Conservation (phyloP, 2,797 vertebrate species). For the Sebastes taczanowskii region DNA sequence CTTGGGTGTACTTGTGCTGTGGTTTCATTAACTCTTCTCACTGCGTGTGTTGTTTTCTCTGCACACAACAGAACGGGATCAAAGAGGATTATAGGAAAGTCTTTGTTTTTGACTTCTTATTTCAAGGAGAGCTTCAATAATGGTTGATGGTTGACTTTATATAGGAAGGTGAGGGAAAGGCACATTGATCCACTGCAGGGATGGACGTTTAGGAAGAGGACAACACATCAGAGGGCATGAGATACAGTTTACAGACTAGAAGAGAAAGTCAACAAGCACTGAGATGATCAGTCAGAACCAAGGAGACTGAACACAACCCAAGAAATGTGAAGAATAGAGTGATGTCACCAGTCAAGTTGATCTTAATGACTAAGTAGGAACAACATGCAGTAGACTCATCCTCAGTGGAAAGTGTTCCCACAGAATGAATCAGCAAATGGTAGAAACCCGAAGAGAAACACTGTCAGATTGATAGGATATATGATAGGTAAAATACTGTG, state of each 20-base stretch:
- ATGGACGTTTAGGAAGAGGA: background rate
- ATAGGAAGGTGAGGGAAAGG: background rate
- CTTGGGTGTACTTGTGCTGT: slow-evolving; percentile 6
- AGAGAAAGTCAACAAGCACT: background rate
- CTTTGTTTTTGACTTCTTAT: background rate
- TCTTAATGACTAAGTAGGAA: background rate
- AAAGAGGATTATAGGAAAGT: background rate
- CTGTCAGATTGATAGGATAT: background rate
- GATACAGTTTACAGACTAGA: background rate
- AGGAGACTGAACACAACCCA: no score
- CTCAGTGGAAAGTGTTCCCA: background rate
- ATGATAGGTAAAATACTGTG: background rate
- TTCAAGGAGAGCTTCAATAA: background rate
- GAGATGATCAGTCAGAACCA: no score
- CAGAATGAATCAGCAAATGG: background rate
- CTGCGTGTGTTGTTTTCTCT: background rate
- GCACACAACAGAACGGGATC: background rate
- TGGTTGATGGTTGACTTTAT: background rate
- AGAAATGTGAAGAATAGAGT: background rate
- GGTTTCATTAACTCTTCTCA: slow-evolving; percentile 15
- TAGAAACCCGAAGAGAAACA: background rate
- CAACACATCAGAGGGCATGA: background rate
- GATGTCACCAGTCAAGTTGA: background rate
- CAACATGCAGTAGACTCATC: background rate
- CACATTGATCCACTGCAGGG: background rate